Conservation (phyloP, 2,113 vertebrate species). For the Pungitius pungitius region DNA sequence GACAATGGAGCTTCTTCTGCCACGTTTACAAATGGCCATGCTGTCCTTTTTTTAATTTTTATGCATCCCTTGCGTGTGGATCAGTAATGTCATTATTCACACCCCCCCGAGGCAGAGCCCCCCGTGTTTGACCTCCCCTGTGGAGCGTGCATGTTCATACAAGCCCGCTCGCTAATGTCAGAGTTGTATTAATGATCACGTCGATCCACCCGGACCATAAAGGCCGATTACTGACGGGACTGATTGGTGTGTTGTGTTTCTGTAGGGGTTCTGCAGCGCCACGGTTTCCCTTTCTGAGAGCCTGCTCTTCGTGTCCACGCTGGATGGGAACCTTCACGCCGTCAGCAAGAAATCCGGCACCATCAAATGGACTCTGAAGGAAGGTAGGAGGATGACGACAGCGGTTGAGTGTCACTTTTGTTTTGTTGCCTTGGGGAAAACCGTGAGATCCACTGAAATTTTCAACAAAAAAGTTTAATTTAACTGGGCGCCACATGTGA, state of each 20-base stretch:
- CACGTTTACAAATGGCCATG: slow-evolving; percentile 6
- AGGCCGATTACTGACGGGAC: background rate
- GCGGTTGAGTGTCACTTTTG: background rate
- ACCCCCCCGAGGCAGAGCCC: background rate
- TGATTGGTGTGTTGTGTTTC: slow-evolving; percentile 16
- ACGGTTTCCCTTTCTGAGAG: slow-evolving; percentile 94
- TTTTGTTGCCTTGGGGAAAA: background rate
- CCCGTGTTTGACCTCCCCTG: background rate
- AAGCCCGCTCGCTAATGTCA: background rate
- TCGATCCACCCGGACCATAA: background rate
- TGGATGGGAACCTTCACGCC: slow-evolving; percentile 96
- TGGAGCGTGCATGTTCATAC: background rate
- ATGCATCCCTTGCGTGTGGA: background rate
- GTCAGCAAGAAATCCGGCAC: slow-evolving; percentile 95
- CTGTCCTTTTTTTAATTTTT: background rate
- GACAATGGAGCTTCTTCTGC: background rate
- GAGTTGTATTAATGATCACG: background rate
- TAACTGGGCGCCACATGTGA: background rate
- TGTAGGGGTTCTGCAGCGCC: slow-evolving; percentile 80
- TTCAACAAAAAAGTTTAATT: background rate
- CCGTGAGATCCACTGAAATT: background rate
- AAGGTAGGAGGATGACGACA: slow-evolving; percentile 85
- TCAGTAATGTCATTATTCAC: slow-evolving; percentile 27
- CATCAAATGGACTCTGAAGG: slow-evolving; percentile 98
- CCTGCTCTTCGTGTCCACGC: slow-evolving; percentile 94